Base-by-base conservation (phyloP, 64 coral and sea anemone species). In the Montipora foliosa region DNA sequence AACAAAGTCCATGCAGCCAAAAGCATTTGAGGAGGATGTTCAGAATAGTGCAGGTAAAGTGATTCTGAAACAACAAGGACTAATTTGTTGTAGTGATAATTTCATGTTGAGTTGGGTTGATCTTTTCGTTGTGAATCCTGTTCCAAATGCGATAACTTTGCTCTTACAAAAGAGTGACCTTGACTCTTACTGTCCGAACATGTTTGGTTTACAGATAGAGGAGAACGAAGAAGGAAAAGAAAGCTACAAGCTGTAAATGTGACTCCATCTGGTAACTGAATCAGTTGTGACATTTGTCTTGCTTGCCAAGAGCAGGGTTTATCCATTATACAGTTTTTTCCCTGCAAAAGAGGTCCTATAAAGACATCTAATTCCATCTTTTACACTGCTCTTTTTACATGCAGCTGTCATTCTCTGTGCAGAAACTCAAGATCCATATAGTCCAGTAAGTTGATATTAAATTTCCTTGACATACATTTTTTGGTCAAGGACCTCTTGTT, bases 1-100 rank as follows among this genome's bases (percentile, higher is more conserved):
- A 66, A 97, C 93, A 37, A 97, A 97, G 73, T 97, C 96, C 84
- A 97, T 97, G 96, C 96, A 97, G 50, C 96, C 96, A 22, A 94
- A 87, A 88, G 57, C 96, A 24, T 97, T 97, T 89, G 96, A 97
- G 76, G 96, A 97, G 14, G 96, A 97, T 79, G 89, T 97, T 24
- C 90, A 89, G 14, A 97, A 89, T 51, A 97, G 96, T 92, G 93
- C 96, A 62, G 96, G 95, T 97, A 85, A 19, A 49, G 3, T 77
- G 25, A 14, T 22, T 19, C 16, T 37, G 7, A 64, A 4, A 5
- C 8, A 8, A 57, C 53, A 57, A 57, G 11, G 53, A 57, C 53
- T 57, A 37, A 37, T 37, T 37, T 37, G 37, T 37, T 37, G 37
- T 37, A 37, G 37, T 37, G 53, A 57, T 57, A 8, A 8, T 11